Evolutionary conservation across 2,888 invertebrate species (phyloP), one percentile per base, ranked within the genome.

Genomic region (Bursaphelenchus okinawaensis): DNA sequence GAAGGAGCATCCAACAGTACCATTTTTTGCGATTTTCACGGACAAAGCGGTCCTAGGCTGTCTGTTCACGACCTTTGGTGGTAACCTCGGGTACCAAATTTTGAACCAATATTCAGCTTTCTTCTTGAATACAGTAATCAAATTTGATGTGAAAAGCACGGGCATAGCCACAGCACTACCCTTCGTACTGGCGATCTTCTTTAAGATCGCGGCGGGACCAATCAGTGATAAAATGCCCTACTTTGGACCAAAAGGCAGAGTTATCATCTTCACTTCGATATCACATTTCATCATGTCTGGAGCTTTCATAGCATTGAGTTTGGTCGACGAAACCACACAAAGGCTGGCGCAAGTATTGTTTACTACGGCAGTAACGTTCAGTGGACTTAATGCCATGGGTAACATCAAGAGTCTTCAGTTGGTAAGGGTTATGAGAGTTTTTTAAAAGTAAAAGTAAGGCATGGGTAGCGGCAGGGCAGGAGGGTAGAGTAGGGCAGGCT

Each of bases 351-450:
- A 77, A 68, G 65, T 72, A 4, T 71, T 71, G 59, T 77, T 76
- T 62, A 75, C 77, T 0, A 59, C 62, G 8, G 69, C 74, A 2
- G 74, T 77, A 55, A 71, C 71, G 27, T 66, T 75, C 22, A 67
- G 68, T 8, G 75, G 77, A 12, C 60, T 77, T 26, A 76, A 77
- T 40, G 71, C 74, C 52, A 70, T 77, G 3, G 77, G 40, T 16
- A 40, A 40, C 4, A 72, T 76, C 22, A 73, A 73, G 55, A 71
- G 73, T 54, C 73, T 73, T 12, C 75, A 75, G 61, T 54, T 76
- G 40, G 40, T 40, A 40, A 40, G 40, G 40, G 6, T 40, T 40
- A 16, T 16, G 16, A 40, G 40, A n/a, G 40, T 16, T 40, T 40
- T 40, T 40, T 12, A n/a, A n/a, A 4, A 29, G 31, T 29, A n/a